Base-by-base conservation (phyloP, 2,113 vertebrate species). In the Oncorhynchus tshawytscha region DNA sequence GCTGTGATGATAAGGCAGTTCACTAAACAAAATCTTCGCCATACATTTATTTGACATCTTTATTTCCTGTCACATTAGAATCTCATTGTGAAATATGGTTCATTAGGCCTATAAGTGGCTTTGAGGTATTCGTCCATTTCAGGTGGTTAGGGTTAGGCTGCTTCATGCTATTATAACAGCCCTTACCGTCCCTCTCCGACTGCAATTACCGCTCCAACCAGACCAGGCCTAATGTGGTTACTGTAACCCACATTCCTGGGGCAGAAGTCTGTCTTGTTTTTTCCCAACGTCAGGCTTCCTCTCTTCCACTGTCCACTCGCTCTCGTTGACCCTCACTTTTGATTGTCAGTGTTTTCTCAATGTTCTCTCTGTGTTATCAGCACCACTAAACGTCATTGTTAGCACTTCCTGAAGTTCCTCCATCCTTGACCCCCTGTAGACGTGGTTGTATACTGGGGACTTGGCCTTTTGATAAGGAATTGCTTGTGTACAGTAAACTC, bases 401-500 rank as follows among this genome's bases (percentile, higher is more conserved):
- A 82, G 85, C 69, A 24, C 83, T 90, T 91, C 89, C 91, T 84
- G 81, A 34, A 88, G 75, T 22, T 22, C 81, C 74, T 20, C 83
- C 88, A 92, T 86, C 88, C 78, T 57, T 62, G 72, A 85, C 82
- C 85, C 71, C 71, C 24, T 73, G 68, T 15, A 31, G 79, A 62
- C 27, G 51, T 34, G 15, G 67, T n/a, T 34, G 67, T 39, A 62
- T 86, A 86, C 81, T 76, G 11, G 2, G 72, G 4, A 39, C 69
- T 72, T 72, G 76, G 77, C 73, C 29, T 82, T 87, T 79, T 87
- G 83, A 90, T 84, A 82, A 85, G 77, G 79, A 79, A 86, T 86
- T 82, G 85, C 79, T 86, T 88, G 80, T 88, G 74, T 86, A 88
- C 86, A 88, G 88, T 91, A 93, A 91, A 92, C 84, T 85, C 60